phyloP scores from a whole-genome alignment of 2,797 vertebrate genomes.

The Toxotes lorentzi region DNA sequence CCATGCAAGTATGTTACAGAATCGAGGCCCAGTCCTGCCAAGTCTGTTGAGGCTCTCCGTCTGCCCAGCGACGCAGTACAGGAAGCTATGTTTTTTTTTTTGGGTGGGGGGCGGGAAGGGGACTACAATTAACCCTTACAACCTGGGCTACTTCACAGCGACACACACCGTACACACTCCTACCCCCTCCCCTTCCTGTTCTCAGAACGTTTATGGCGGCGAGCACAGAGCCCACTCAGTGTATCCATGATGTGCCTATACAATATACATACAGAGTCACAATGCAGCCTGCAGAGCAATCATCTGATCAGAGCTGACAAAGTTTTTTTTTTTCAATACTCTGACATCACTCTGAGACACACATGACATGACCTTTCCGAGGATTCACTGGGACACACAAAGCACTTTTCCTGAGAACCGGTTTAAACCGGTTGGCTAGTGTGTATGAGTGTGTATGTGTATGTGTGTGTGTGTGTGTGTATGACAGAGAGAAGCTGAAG shows the following conservation, averaged over 20 bases:
- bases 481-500: constrained; percentile 84
- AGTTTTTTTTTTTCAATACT: constrained; percentile 87
- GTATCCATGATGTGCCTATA: constrained; percentile 53
- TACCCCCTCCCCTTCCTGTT: constrained; percentile 52
- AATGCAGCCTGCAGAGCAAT: constrained; percentile 37
- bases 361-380: constrained; percentile 99
- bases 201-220: constrained; percentile 30
- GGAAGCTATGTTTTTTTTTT: constrained; percentile 61
- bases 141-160: constrained; percentile 48
- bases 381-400: constrained; percentile 95
- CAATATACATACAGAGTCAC: constrained; percentile 29
- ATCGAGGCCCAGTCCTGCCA: constrained; percentile 21
- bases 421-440: constrained; percentile 91
- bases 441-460: constrained; percentile 59
- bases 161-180: constrained; percentile 44
- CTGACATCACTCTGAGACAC: constrained; percentile 93
- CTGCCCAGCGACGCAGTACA: constrained; percentile 49
- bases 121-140: constrained; percentile 74
- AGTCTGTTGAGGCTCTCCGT: constrained; percentile 40
- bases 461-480: constrained; percentile 70
- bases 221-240: constrained; percentile 44
- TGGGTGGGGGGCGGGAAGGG: not conserved
- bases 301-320: constrained; percentile 84
- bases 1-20: constrained; percentile 21
- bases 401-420: constrained; percentile 96